Evolutionary conservation across 2,888 invertebrate genomes (phyloP), one percentile per base, ranked within the genome.

Genomic region (Heliconius sara): DNA sequence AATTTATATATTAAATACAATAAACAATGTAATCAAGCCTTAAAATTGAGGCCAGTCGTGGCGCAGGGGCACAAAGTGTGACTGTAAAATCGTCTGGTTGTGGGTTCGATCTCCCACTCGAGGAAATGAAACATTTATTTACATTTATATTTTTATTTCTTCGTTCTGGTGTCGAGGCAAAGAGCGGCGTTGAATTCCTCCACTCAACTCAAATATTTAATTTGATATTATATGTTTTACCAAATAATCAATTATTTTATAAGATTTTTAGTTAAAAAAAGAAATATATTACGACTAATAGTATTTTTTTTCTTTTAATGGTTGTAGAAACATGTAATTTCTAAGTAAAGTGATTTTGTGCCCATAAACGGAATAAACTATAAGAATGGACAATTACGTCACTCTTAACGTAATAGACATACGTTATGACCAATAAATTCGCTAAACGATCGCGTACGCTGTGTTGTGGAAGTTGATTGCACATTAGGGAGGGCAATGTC

Each of bases 381-480:
- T 47, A 76, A 27, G 52, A 34, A 74, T 75, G 72, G 77, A 71
- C 76, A 79, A 78, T 82, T 80, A 79, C 78, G 75, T 71, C 78
- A 75, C 78, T 75, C 76, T 74, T 74, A 73, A 77, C 75, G 78
- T 82, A 79, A 82, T 74, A 77, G 77, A 68, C 74, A 60, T 52
- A 77, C 79, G 27, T 67, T 79, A 78, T 57, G 70, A 76, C 43
- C 79, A 86, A 88, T 89, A 87, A 86, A 85, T 87, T 84, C 84
- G 83, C 84, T 83, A 84, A 89, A 87, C 86, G 84, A 88, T 85
- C 84, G 90, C 88, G 91, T 90, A 87, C 91, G 91, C 81, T 83
- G 84, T 87, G 86, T 89, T 87, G 88, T 78, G 52, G 78, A 39
- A 60, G 60, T 78, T 74, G 47, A 75, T 75, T 47, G 27, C 65